Conservation (phyloP, 1,140 invertebrate species). For the Sipha flava region DNA sequence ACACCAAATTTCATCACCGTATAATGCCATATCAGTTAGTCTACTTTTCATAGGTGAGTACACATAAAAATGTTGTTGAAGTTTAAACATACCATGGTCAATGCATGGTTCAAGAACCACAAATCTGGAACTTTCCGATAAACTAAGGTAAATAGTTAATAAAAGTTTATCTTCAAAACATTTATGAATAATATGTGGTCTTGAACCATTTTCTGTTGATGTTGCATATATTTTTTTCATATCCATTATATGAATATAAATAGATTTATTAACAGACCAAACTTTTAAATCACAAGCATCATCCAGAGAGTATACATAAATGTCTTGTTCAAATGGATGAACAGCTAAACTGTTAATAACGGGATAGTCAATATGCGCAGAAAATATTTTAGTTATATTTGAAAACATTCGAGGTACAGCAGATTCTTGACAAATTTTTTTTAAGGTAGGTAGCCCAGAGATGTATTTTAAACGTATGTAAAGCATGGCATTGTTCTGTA, state of each 20-base stretch:
- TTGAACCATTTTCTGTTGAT: conserved; percentile 14
- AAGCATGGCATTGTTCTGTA: conserved; percentile 8
- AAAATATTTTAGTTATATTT: conserved; percentile 27
- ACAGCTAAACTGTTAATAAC: conserved; percentile 29
- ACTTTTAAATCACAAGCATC: conserved; percentile 22
- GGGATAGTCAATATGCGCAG: conserved; percentile 15
- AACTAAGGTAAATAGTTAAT: conserved; percentile 13
- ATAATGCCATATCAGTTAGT: conserved; percentile 17
- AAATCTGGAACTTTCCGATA: conserved; percentile 18
- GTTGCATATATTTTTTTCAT: conserved; percentile 13
- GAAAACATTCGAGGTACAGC: conserved; percentile 23
- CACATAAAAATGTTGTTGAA: conserved; percentile 10
- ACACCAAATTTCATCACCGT: conserved; percentile 21
- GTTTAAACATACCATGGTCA: conserved; percentile 16
- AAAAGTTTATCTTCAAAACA: conserved; percentile 6
- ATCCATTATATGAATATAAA: conserved; percentile 27
- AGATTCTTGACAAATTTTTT: conserved; percentile 30
- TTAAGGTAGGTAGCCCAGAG: conserved; percentile 8
- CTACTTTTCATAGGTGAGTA: neutral
- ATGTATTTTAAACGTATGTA: conserved; percentile 26
- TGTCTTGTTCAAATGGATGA: conserved; percentile 22
- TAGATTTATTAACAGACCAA: conserved; percentile 21
- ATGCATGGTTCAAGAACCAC: conserved; percentile 13
- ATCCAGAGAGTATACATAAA: conserved; percentile 23
- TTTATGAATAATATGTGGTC: conserved; percentile 28